Base-by-base conservation (phyloP, 2,113 vertebrate genomes). In the Oxyura jamaicensis region DNA sequence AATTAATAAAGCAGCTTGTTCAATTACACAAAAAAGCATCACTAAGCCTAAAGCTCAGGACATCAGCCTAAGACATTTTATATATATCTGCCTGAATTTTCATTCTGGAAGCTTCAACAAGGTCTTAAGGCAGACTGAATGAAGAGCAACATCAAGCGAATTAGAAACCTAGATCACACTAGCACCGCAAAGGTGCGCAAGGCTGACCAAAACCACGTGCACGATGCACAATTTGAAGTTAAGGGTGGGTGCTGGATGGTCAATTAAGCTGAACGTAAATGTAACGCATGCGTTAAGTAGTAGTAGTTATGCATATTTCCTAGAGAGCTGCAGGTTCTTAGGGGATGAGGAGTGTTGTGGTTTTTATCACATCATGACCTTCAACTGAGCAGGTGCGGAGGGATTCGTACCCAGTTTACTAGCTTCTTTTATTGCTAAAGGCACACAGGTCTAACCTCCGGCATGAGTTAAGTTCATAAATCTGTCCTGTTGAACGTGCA, bases 111-210 rank as follows among this genome's bases (percentile, higher is more conserved):
- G 28, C 62, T 89, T 85, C 52, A 95, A 26, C 3, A 8, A 15
- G 52, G 18, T 82, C 71, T 90, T 73, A 90, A 73, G 41, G 59
- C 41, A 82, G n/a, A 88, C 28, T 53, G 76, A 81, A 85, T 31
- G 59, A 95, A 90, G n/a, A 94, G 69, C 48, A 63, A 83, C 29
- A 91, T 75, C 75, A 86, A 26, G 15, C 15, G 93, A 93, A 88
- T 73, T 59, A 88, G 56, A 95, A 91, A 67, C 46, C 52, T 62
- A 78, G 35, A 81, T 60, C 66, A 77, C 78, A 59, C 68, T 84
- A 88, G 35, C 60, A 50, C 66, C 58, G 9, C 39, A 62, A 66
- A 83, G 53, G 52, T 77, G 11, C 46, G 62, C 90, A 60, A 86
- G 39, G 46, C 29, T 71, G 60, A 50, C 59, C 50, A 79, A 85